Evolutionary conservation across 92 coral and sea anemone species (phyloP).

Genomic region (Phenganax stokvisi): DNA sequence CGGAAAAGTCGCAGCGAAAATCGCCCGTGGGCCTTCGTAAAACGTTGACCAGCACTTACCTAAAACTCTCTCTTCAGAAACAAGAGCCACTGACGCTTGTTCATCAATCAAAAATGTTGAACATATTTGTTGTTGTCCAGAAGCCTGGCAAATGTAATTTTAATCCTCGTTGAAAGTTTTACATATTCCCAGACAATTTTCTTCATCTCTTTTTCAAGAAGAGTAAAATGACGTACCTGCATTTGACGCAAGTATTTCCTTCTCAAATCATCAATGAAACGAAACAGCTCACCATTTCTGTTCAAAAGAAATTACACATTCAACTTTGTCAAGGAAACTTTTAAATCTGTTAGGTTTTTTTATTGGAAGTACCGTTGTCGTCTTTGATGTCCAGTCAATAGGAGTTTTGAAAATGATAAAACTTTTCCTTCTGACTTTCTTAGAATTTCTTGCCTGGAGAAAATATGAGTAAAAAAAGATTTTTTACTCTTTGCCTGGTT

Average conservation of each 20-base stretch:
- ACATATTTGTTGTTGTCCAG: slow-evolving; percentile 14
- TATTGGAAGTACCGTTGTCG: slow-evolving; percentile 3
- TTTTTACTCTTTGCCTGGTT: not conserved
- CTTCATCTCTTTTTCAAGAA: not conserved
- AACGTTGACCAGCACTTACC: not conserved
- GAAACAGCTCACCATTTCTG: slow-evolving; percentile 14
- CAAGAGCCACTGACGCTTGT: not conserved
- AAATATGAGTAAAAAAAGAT: not conserved
- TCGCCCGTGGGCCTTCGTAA: no score
- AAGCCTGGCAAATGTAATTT: not conserved
- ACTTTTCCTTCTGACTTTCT: not conserved
- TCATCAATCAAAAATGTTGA: slow-evolving; percentile 3
- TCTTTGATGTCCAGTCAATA: slow-evolving; percentile 1
- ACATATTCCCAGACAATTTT: not conserved
- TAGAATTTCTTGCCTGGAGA: slow-evolving; percentile 21
- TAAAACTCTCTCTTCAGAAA: not conserved
- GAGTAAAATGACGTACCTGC: not conserved
- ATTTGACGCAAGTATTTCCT: not conserved
- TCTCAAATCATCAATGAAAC: slow-evolving; percentile 23
- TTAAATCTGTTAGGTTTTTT: not conserved
- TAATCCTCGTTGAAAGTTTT: not conserved
- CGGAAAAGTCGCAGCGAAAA: no score
- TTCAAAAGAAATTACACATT: not conserved
- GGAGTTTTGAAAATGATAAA: slow-evolving; percentile 16
- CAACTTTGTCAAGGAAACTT: not conserved